phyloP scores from a whole-genome alignment of 2,888 invertebrate species.

The Volucella inflata region DNA sequence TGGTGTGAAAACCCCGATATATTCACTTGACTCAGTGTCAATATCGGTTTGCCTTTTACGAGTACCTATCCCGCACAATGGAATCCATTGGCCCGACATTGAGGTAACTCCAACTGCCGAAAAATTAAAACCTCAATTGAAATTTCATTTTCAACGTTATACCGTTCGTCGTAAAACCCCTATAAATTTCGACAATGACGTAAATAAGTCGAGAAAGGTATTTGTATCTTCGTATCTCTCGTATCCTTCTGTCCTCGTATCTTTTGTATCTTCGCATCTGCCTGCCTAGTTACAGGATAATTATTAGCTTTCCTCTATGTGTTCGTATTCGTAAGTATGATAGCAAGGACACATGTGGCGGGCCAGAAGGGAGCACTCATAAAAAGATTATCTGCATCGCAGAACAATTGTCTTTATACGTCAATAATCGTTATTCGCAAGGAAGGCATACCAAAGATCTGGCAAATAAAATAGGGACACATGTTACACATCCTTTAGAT shows the following conservation, averaged over 20 bases:
- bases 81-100: conserved; percentile 1
- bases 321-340: conserved; percentile 17
- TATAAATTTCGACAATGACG: conserved; percentile 8
- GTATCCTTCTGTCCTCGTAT: too few relatives aligned
- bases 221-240: too few relatives aligned
- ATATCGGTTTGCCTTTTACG: not conserved
- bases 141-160: conserved; percentile 12
- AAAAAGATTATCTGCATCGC: conserved; percentile 51
- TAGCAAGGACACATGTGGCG: conserved; percentile 20
- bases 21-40: not conserved
- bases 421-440: conserved; percentile 51
- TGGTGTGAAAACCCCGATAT: not conserved
- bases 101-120: conserved; percentile 6
- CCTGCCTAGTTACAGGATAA: conserved; percentile 8
- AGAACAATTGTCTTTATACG: conserved; percentile 42
- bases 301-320: conserved; percentile 6
- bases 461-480: conserved; percentile 23
- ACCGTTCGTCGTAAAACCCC: conserved; percentile 2
- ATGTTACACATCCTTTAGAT: conserved; percentile 7
- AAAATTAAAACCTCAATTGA: conserved; percentile 17
- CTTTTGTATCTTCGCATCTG: not conserved
- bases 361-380: conserved; percentile 12
- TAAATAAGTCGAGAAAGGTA: not conserved
- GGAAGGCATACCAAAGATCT: conserved; percentile 6
- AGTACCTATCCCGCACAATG: not conserved